Conservation (phyloP, 2,888 invertebrate genomes). For the Lamproptera curius region DNA sequence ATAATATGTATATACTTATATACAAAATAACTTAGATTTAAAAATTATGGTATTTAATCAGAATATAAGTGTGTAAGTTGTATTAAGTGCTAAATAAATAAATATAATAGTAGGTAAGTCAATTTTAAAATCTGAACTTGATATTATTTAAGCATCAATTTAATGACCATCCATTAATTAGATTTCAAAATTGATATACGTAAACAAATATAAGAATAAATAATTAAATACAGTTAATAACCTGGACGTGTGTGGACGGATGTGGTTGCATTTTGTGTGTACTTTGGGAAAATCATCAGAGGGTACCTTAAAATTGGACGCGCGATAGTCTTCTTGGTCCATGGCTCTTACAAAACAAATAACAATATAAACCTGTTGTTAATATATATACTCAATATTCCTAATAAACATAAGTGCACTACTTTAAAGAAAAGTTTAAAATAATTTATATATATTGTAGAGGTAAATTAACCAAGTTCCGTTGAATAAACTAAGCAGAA, state of each 20-base stretch:
- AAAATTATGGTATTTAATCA: slow-evolving; percentile 5
- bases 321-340: slow-evolving; percentile 55
- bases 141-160: no score
- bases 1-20: slow-evolving; percentile 3
- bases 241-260: slow-evolving; percentile 68
- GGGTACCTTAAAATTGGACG: slow-evolving; percentile 45
- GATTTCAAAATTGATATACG: slow-evolving; percentile 14
- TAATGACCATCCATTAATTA: no score
- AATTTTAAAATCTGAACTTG: slow-evolving; percentile 16
- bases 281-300: slow-evolving; percentile 63
- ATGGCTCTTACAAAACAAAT: slow-evolving; percentile 45
- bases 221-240: slow-evolving; percentile 34
- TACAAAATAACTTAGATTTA: slow-evolving; percentile 9
- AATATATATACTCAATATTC: background rate
- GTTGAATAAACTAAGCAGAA: slow-evolving; percentile 36
- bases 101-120: no score
- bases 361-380: slow-evolving; percentile 23
- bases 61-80: no score
- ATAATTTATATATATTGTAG: no score
- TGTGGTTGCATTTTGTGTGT: slow-evolving; percentile 64
- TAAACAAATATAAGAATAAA: slow-evolving; percentile 20
- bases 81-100: no score
- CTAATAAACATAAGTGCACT: no score
- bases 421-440: no score
- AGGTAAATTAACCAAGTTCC: no score